A percentile compares a stretch with the other conserved stretches of the same genome.
These are phyloP conservation scores for rabbit (Oryctolagus cuniculus) DNA, from an alignment of 2,113 vertebrate genomes.

Conservation along the genomic window DNA sequence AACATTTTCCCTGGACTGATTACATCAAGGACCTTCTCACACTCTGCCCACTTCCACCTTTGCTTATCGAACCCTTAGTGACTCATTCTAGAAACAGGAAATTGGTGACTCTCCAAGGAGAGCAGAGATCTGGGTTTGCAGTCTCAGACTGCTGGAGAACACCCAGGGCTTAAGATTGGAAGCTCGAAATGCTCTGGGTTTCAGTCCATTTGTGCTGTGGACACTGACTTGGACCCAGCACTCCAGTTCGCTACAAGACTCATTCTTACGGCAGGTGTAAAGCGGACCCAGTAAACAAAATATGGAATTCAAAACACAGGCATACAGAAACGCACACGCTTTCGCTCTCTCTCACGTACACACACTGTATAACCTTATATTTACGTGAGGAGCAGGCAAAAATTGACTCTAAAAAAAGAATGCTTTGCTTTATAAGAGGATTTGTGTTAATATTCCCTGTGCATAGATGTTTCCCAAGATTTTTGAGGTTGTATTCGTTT, in stretches of 20 bases:
- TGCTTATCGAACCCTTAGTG: neutral
- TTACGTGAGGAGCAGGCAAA: neutral
- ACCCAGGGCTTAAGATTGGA: neutral
- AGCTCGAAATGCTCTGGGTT: neutral
- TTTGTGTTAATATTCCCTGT: constrained; percentile 8
- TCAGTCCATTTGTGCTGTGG: neutral
- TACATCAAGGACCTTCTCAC: neutral
- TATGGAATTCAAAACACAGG: neutral
- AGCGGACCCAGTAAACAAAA: neutral
- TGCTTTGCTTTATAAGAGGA: constrained; percentile 8
- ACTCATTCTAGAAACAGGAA: constrained; percentile 49
- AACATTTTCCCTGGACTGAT: neutral
- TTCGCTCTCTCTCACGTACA: neutral
- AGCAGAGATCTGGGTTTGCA: neutral
- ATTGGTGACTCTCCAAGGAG: neutral
- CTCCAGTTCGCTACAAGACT: neutral
- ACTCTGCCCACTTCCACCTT: constrained; percentile 13
- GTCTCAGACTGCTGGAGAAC: neutral
- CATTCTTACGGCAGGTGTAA: neutral
- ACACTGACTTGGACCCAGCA: neutral
- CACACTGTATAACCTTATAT: neutral
- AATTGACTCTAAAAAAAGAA: neutral
- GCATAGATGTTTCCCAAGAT: neutral
- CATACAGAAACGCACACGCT: neutral
- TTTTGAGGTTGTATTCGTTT: constrained; percentile 40